Evolutionary conservation across 1,140 invertebrate genomes (phyloP).

Genomic region (Teleopsis dalmanni): DNA sequence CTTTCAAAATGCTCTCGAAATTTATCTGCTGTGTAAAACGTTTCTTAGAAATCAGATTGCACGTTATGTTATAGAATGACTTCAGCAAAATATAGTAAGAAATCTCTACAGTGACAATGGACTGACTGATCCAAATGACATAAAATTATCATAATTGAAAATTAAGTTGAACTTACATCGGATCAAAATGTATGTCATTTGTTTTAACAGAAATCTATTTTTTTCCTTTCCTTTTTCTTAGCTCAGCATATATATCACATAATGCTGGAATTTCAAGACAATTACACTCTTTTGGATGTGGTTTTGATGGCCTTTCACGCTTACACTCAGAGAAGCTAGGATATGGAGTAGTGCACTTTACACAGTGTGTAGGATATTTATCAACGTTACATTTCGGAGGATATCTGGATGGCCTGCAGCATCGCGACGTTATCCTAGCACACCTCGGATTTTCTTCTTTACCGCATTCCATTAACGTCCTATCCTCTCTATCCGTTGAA

Average conservation of each 20-base stretch:
- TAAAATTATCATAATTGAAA: too few species aligned
- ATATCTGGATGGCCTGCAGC: not conserved
- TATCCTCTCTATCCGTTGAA: not conserved
- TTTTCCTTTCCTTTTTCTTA: not conserved
- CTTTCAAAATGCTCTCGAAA: too few species aligned
- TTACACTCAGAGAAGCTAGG: slow-evolving; percentile 11
- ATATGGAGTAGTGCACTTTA: slow-evolving; percentile 10
- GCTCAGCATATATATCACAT: not conserved
- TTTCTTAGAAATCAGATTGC: too few species aligned
- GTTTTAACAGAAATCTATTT: too few species aligned
- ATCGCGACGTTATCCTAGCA: not conserved
- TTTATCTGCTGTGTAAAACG: too few species aligned
- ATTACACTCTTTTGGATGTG: slow-evolving; percentile 2
- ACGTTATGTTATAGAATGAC: too few species aligned
- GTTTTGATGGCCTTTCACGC: not conserved
- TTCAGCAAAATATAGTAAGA: too few species aligned
- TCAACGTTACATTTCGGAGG: slow-evolving; percentile 2
- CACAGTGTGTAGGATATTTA: not conserved
- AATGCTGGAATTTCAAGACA: not conserved
- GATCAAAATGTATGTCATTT: too few species aligned
- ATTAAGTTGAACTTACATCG: too few species aligned
- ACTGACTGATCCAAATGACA: too few species aligned
- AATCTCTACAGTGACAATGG: too few species aligned
- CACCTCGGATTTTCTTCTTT: not conserved
- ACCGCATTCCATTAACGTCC: not conserved